Conservation (phyloP, 2,888 invertebrate genomes). For the Thyatira batis region DNA sequence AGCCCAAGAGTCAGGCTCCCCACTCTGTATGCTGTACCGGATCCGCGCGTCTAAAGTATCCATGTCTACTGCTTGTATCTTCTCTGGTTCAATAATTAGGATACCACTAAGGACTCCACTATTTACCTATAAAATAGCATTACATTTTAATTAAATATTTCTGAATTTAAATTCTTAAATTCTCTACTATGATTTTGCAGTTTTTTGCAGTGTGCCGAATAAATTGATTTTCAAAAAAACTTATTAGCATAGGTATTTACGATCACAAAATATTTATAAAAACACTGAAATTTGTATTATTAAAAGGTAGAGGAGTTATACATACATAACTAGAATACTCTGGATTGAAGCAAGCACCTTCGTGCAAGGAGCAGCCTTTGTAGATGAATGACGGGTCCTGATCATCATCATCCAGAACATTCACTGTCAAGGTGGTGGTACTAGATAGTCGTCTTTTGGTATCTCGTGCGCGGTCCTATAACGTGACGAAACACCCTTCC, state of each 20-base stretch:
- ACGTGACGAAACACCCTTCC: constrained; percentile 19
- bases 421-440: constrained; percentile 92
- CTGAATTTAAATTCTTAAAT: too few relatives aligned
- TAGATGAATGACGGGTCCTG: constrained; percentile 96
- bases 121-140: constrained; percentile 83
- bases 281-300: too few relatives aligned
- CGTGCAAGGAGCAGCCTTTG: constrained; percentile 90
- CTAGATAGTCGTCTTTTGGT: constrained; percentile 89
- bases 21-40: constrained; percentile 90
- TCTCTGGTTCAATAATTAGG: constrained; percentile 91
- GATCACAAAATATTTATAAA: too few relatives aligned
- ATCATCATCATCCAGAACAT: constrained; percentile 94
- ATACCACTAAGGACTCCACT: constrained; percentile 92
- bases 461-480: constrained; percentile 92
- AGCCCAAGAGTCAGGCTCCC: constrained; percentile 88
- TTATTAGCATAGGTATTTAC: too few relatives aligned
- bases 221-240: too few relatives aligned
- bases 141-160: constrained; percentile 7
- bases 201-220: too few relatives aligned
- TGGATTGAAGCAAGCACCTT: constrained; percentile 93
- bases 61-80: constrained; percentile 95
- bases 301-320: too few relatives aligned
- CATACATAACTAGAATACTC: constrained; percentile 92
- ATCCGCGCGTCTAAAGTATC: constrained; percentile 93
- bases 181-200: too few relatives aligned